Base-by-base conservation (phyloP, 2,888 invertebrate genomes). In the Laspeyria flexula region DNA sequence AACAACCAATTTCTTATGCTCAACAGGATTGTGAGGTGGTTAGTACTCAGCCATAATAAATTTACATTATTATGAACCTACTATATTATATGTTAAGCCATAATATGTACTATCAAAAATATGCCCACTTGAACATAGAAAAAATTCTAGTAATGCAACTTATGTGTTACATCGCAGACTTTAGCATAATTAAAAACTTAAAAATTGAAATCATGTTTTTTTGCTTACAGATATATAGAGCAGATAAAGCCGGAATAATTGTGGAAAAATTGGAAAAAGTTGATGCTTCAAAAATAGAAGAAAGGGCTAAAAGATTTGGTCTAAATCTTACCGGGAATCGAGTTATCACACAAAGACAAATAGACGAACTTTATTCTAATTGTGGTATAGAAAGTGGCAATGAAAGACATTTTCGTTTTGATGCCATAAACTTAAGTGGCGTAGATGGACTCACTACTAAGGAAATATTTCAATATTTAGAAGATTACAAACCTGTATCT, bases 401-500 rank as follows among this genome's bases (percentile, higher is more conserved):
- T 75, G 94, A 95, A 74, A 92, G 94, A 67, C 93, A 95, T 76
- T 92, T 94, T 60, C 93, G 96, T 60, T 93, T 96, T 70, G 96
- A 97, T 82, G 94, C 96, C 13, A 85, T 97, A 39, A 96, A 97
- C 79, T 89, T 97, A 77, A 90, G 95, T 76, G 97, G 97, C 40
- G 94, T 96, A 0, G 94, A 95, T 67, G 94, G 95, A 27, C 94
- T 97, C 93, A 95, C 93, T 65, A 96, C 96, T 1, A 94, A 95
- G 77, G 96, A 97, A 80, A 94, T 97, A 41, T 95, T 97, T 78
- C 94, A 94, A 63, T 97, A 97, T 84, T 95, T 97, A 77, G 93
- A 94, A 78, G 95, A 95, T 63, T 96, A 95, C 81, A 94, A 94
- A 43, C 96, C 97, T n/a, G 88, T 94, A 9, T 94, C 94, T 7